Base-by-base conservation (phyloP, 53 echinoderm and acorn worm species). In the Echinometra lucunter region DNA sequence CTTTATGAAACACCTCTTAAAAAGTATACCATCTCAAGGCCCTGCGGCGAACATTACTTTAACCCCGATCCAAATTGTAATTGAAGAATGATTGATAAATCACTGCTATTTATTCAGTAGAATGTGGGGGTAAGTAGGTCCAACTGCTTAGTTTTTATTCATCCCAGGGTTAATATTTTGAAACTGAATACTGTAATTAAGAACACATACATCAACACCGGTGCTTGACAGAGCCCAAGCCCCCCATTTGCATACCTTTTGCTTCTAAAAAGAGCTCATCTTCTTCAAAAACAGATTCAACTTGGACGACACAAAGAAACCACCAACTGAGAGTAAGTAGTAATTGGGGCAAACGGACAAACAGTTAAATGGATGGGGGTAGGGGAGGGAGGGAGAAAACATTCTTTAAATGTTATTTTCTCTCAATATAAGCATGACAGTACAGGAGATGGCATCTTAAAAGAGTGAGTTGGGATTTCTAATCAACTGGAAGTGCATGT, bases 31-130 rank as follows among this genome's bases (percentile, higher is more conserved):
- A 91, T 91, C 60, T 57, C 92, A 49, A 49, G 15, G 34, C 92
- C 92, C 92, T 92, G 25, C 18, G 92, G 92, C 92, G 74, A 32
- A 92, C 94, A 94, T 94, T 94, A 44, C 58, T 63, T 83, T 94
- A 85, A 94, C 94, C 94, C 94, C n/a, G 44, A 83, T 83, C 67
- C 44, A 44, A 94, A 94, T 94, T 94, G 94, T 83, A 94, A 94
- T 94, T 94, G 94, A 94, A 83, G 94, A 94, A 94, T 83, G 94
- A 85, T 83, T 83, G 94, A 82, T 94, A 94, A 94, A 94, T 94
- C 85, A 67, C 47, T 38, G 94, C 94, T 85, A 63, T 63, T 83
- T 83, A 94, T 94, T 82, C 83, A 58, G 66, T 2, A 47, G 66
- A 58, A 94, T 58, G 85, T 94, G 85, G 94, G 94, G 66, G n/a